phyloP scores from a whole-genome alignment of 2,113 vertebrate species.

The Mesocricetus auratus region DNA sequence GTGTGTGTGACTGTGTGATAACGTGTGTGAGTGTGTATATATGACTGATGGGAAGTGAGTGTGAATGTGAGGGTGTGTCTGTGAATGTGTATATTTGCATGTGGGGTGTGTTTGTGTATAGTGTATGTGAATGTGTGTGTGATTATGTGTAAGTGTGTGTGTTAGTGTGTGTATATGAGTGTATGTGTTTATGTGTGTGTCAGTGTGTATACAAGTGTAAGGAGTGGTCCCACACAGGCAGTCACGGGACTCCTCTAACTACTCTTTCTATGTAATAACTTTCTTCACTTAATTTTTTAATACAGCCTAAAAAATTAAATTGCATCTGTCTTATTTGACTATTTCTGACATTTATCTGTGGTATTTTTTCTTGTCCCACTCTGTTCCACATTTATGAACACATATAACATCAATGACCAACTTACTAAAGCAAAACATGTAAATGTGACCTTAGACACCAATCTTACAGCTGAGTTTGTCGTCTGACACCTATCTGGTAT shows the following conservation, averaged over 20 bases:
- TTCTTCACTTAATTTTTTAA: background rate
- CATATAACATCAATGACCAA: background rate
- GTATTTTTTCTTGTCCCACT: background rate
- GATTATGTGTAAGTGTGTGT: background rate
- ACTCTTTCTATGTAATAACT: background rate
- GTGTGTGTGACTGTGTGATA: too few relatives aligned
- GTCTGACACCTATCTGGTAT: too few relatives aligned
- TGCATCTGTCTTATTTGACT: background rate
- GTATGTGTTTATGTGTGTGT: background rate
- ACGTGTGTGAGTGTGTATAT: background rate
- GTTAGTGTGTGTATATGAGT: background rate
- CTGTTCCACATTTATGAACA: background rate
- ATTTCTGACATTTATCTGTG: background rate
- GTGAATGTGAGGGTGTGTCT: background rate
- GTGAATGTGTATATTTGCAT: background rate
- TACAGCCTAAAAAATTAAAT: background rate
- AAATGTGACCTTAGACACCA: background rate
- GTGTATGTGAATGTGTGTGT: background rate
- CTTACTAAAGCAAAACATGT: conserved; percentile 10
- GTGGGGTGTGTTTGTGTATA: background rate
- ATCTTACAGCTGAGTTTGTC: background rate
- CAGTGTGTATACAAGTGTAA: background rate
- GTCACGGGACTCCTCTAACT: background rate
- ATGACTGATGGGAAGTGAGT: background rate
- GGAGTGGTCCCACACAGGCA: background rate